Conservation (phyloP, 2,888 invertebrate species). For the Adelphocoris suturalis region DNA sequence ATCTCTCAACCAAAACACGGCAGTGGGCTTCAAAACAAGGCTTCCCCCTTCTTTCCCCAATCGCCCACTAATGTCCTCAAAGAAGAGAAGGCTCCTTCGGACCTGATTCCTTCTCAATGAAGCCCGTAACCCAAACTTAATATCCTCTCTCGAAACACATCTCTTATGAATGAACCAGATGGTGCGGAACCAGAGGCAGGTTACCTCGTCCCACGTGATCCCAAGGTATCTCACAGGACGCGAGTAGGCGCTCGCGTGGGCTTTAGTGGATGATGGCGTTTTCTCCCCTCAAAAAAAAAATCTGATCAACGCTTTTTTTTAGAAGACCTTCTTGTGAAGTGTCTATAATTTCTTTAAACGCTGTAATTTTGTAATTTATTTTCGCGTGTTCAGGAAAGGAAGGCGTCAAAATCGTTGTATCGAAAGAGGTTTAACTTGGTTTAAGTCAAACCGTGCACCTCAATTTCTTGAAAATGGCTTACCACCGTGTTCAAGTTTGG, state of each 20-base stretch:
- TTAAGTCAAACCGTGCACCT: too few relatives aligned
- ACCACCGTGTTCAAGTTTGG: too few relatives aligned
- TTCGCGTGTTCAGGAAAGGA: too few relatives aligned
- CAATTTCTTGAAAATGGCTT: too few relatives aligned
- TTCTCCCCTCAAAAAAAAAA: neutral
- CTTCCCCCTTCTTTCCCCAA: neutral
- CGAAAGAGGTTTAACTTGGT: too few relatives aligned
- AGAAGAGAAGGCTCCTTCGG: constrained; percentile 3
- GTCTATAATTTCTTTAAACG: neutral
- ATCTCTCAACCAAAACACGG: neutral
- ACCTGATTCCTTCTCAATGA: neutral
- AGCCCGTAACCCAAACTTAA: neutral
- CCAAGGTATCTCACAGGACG: neutral
- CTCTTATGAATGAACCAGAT: constrained; percentile 39
- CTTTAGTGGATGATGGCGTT: neutral
- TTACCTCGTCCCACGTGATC: neutral
- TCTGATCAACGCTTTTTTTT: neutral
- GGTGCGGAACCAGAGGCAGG: neutral
- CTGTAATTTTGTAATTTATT: neutral
- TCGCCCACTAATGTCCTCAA: constrained; percentile 27
- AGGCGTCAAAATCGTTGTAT: too few relatives aligned
- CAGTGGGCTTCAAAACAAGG: constrained; percentile 3
- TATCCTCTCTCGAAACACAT: neutral
- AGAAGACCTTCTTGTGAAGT: neutral
- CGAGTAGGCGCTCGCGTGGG: constrained; percentile 28